A percentile compares a stretch with the other conserved stretches of the same genome.
These are phyloP conservation scores for Xylocopa sonorina DNA, from an alignment of 1,140 invertebrate species.

Conservation along the genomic window DNA sequence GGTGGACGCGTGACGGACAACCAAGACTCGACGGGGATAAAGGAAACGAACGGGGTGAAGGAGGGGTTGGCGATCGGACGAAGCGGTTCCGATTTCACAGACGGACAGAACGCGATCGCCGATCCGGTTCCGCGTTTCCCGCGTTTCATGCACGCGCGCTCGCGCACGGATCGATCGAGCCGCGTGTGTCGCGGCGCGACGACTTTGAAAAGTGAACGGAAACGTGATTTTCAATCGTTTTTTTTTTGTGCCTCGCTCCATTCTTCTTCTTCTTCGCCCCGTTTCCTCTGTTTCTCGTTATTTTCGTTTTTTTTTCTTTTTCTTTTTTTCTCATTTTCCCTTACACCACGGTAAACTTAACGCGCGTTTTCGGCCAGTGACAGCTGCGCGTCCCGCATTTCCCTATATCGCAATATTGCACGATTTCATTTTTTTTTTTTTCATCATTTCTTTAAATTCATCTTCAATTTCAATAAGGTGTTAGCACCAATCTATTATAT, in stretches of 20 bases:
- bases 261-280: conserved; percentile 5
- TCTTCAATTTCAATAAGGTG: conserved; percentile 82
- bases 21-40: background rate
- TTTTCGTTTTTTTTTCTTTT: too few species aligned
- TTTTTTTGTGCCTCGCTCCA: conserved; percentile 34
- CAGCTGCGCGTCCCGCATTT: conserved; percentile 70
- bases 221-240: conserved; percentile 51
- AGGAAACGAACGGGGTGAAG: background rate
- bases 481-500: conserved; percentile 83
- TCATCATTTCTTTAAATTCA: conserved; percentile 76
- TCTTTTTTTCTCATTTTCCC: too few species aligned
- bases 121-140: conserved; percentile 11
- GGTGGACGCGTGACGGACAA: too few species aligned
- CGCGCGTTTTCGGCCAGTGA: conserved; percentile 69
- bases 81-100: conserved; percentile 10
- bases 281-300: too few species aligned
- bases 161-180: conserved; percentile 6
- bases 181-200: conserved; percentile 22
- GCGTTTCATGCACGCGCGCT: background rate
- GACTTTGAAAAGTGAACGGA: conserved; percentile 54
- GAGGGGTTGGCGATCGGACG: too few species aligned
- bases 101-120: conserved; percentile 9
- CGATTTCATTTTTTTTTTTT: conserved; percentile 65
- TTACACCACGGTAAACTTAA: conserved; percentile 69
- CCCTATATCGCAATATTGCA: conserved; percentile 81